A percentile compares a stretch with the other conserved stretches of the same genome.
Conservation (phyloP, 2,888 invertebrate species). For the Scaptomyza parva region DNA sequence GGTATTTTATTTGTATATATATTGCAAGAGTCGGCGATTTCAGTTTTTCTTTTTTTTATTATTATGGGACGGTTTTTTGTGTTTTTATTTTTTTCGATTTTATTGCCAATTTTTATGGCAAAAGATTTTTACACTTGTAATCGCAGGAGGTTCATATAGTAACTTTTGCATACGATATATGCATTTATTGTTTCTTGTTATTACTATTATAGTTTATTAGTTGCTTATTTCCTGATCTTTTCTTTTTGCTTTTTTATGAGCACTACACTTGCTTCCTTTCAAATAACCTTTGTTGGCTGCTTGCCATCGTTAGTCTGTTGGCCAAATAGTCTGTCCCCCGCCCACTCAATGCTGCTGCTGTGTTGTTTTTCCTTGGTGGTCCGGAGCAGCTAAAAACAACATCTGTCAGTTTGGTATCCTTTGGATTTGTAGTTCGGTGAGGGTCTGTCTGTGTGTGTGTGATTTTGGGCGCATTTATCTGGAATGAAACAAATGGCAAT, state of each 20-base stretch:
- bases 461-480: slow-evolving; percentile 64
- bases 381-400: slow-evolving; percentile 38
- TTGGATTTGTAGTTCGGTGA: slow-evolving; percentile 17
- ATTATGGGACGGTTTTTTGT: slow-evolving; percentile 38
- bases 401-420: slow-evolving; percentile 55
- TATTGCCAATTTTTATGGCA: slow-evolving; percentile 62
- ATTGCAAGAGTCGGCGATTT: slow-evolving; percentile 30
- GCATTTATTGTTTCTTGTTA: slow-evolving; percentile 15
- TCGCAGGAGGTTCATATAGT: slow-evolving; percentile 6
- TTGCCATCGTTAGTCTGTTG: slow-evolving; percentile 45
- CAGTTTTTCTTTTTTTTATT: slow-evolving; percentile 18
- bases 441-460: neutral
- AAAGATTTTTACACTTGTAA: slow-evolving; percentile 46
- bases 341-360: neutral
- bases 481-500: slow-evolving; percentile 72
- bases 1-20: slow-evolving; percentile 13
- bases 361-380: slow-evolving; percentile 33
- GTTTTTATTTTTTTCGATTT: slow-evolving; percentile 35
- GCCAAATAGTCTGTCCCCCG: slow-evolving; percentile 2
- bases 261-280: slow-evolving; percentile 28
- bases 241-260: slow-evolving; percentile 43
- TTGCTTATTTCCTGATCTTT: slow-evolving; percentile 32
- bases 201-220: slow-evolving; percentile 37
- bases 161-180: slow-evolving; percentile 34
- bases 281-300: slow-evolving; percentile 52